Conservation (phyloP, 2,113 vertebrate species). For the Papio anubis region DNA sequence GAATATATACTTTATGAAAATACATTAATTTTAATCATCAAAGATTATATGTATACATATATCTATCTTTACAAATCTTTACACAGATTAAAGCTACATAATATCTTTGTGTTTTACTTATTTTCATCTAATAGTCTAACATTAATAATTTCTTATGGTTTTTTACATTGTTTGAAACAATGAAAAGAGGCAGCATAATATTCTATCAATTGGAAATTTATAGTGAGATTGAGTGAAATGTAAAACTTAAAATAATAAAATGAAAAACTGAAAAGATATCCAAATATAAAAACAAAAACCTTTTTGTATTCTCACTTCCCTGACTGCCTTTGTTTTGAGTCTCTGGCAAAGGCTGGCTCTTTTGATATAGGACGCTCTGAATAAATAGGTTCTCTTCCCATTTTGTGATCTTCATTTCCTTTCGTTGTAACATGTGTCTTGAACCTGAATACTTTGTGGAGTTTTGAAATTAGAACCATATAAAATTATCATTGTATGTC, state of each 20-base stretch:
- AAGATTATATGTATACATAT: neutral
- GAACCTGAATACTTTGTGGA: neutral
- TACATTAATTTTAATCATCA: neutral
- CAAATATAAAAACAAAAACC: neutral
- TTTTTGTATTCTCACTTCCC: neutral
- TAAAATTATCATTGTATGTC: neutral
- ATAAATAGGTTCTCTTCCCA: neutral
- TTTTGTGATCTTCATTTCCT: neutral
- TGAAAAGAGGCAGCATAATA: neutral
- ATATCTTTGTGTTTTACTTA: neutral
- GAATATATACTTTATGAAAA: neutral
- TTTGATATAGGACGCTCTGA: neutral
- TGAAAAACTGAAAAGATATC: neutral
- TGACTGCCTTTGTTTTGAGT: neutral
- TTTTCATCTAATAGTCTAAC: neutral
- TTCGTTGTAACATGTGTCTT: neutral
- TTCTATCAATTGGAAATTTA: neutral
- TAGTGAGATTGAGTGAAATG: neutral
- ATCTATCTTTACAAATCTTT: neutral
- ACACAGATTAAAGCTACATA: neutral
- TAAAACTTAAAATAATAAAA: neutral
- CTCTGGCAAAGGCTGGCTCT: neutral
- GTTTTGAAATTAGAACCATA: constrained; percentile 28
- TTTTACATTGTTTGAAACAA: neutral
- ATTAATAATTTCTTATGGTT: neutral